These are phyloP conservation scores for Sorex araneus DNA, from an alignment of 2,113 vertebrate genomes.

Conservation along the genomic window DNA sequence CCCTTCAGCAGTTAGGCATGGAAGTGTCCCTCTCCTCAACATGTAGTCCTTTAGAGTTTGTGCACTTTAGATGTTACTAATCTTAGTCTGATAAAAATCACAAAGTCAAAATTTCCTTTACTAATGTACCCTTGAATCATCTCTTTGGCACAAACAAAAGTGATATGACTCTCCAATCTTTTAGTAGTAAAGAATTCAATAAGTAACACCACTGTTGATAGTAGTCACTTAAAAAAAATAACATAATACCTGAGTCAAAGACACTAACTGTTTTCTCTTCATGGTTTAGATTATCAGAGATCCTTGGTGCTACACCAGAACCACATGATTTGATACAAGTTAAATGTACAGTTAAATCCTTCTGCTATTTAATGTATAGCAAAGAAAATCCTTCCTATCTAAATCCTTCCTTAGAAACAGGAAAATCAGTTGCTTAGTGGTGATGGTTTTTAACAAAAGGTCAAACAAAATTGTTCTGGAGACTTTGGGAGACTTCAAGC, in stretches of 20 bases:
- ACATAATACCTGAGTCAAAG: background rate
- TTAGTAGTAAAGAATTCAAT: background rate
- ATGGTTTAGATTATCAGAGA: constrained; percentile 49
- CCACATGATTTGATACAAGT: constrained; percentile 47
- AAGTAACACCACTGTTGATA: background rate
- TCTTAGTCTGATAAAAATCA: background rate
- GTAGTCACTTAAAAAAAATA: background rate
- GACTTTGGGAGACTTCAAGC: constrained; percentile 69
- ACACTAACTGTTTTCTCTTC: constrained; percentile 11
- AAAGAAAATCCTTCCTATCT: constrained; percentile 60
- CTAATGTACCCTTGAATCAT: background rate
- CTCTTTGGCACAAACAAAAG: background rate
- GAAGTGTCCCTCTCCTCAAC: background rate
- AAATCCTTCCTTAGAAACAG: constrained; percentile 70
- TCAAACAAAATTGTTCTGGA: constrained; percentile 79
- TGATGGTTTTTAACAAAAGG: constrained; percentile 77
- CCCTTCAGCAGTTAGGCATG: background rate
- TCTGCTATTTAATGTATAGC: constrained; percentile 61
- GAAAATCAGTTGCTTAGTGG: constrained; percentile 72
- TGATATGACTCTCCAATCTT: background rate
- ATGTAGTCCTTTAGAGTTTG: background rate
- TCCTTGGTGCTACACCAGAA: background rate
- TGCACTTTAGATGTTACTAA: background rate
- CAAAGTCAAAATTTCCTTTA: background rate
- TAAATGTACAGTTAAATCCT: constrained; percentile 69